Evolutionary conservation across 2,888 invertebrate species (phyloP).

Genomic region (Camponotus fellah): DNA sequence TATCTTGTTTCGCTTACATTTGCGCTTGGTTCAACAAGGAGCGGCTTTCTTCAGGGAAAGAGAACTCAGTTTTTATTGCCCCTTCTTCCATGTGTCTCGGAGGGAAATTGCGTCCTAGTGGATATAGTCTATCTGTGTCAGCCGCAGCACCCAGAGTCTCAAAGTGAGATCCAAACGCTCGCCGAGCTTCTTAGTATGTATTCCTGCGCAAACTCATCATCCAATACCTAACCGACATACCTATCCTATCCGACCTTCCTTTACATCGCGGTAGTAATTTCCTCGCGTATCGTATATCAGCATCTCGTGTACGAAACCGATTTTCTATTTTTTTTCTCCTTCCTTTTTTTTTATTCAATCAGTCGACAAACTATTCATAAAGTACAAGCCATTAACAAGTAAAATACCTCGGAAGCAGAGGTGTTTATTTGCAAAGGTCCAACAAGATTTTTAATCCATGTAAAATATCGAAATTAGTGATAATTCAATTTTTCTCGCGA

Average conservation of each 20-base stretch:
- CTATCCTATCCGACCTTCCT: conserved; percentile 36
- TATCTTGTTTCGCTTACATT: conserved; percentile 18
- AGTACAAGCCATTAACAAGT: not conserved
- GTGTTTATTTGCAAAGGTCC: not conserved
- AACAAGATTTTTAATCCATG: not conserved
- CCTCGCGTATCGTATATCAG: conserved; percentile 15
- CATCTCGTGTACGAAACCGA: not conserved
- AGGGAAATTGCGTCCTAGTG: conserved; percentile 38
- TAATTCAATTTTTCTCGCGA: not conserved
- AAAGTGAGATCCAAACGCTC: conserved; percentile 46
- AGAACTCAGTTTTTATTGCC: conserved; percentile 40
- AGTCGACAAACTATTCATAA: not conserved
- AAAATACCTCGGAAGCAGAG: not conserved
- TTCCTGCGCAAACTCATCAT: conserved; percentile 37
- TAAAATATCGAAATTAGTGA: not conserved
- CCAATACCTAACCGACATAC: conserved; percentile 14
- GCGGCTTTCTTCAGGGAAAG: not conserved
- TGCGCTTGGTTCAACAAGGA: conserved; percentile 18
- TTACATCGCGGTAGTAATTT: conserved; percentile 42
- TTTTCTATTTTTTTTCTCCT: not conserved
- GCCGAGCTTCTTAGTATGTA: conserved; percentile 42
- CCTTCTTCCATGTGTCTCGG: conserved; percentile 12
- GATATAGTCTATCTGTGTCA: conserved; percentile 43
- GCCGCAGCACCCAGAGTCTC: conserved; percentile 28
- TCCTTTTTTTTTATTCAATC: not conserved